Evolutionary conservation across 1,140 invertebrate species (phyloP).

Genomic region (Drosophila melanica): DNA sequence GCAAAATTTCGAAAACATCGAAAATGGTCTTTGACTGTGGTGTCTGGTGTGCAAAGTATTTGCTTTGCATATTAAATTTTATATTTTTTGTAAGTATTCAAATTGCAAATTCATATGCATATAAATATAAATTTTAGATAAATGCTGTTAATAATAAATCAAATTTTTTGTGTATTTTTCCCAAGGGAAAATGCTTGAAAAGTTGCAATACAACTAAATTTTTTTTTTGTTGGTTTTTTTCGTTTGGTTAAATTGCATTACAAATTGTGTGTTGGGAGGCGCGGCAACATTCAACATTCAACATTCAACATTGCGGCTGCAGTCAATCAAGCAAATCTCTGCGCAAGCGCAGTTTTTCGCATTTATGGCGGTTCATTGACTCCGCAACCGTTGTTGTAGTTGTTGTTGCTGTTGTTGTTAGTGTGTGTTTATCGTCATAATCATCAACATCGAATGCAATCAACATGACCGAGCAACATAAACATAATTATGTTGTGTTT

Average conservation of each 20-base stretch:
- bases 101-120: background rate
- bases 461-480: constrained; percentile 70
- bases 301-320: constrained; percentile 34
- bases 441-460: constrained; percentile 68
- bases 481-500: constrained; percentile 57
- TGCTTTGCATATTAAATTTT: constrained; percentile 91
- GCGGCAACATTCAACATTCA: constrained; percentile 25
- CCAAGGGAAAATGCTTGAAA: constrained; percentile 4
- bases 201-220: background rate
- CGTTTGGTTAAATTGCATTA: constrained; percentile 38
- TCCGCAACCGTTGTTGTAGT: constrained; percentile 26
- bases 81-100: constrained; percentile 89
- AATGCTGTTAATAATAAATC: background rate
- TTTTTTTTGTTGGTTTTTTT: constrained; percentile 2
- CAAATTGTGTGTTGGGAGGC: constrained; percentile 39
- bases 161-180: constrained; percentile 1
- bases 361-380: constrained; percentile 70
- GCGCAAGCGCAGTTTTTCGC: constrained; percentile 73
- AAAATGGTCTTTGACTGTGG: constrained; percentile 86
- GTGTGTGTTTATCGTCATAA: constrained; percentile 50
- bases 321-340: constrained; percentile 80
- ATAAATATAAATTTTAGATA: background rate
- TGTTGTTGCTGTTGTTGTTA: constrained; percentile 19
- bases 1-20: constrained; percentile 76
- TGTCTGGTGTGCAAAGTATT: constrained; percentile 88